These are phyloP conservation scores for Carposina sasakii DNA, from an alignment of 1,140 invertebrate genomes.

Conservation along the genomic window DNA sequence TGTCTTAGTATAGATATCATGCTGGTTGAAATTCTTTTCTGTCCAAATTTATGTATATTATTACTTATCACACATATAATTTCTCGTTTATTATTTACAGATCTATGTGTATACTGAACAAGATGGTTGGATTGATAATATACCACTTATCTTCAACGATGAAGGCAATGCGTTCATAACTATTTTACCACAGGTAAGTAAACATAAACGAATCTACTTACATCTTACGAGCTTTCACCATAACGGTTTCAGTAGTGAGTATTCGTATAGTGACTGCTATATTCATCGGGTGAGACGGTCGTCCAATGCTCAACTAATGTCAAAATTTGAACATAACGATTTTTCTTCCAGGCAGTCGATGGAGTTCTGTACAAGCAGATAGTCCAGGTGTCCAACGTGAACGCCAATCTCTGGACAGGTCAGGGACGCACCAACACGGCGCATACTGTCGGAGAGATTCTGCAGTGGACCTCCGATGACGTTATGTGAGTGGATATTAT, in stretches of 20 bases:
- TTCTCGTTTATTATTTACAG: conserved; percentile 37
- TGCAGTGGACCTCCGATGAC: conserved; percentile 82
- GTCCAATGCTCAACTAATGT: too few species aligned
- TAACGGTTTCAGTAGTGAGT: too few species aligned
- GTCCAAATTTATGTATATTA: too few species aligned
- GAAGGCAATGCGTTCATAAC: conserved; percentile 58
- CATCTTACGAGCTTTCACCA: too few species aligned
- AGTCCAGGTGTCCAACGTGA: conserved; percentile 40
- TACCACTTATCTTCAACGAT: conserved; percentile 55
- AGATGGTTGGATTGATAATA: conserved; percentile 66
- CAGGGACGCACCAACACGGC: conserved; percentile 38
- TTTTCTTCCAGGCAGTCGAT: conserved; percentile 47
- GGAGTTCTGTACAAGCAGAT: conserved; percentile 61
- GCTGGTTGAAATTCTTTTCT: too few species aligned
- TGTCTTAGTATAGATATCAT: too few species aligned
- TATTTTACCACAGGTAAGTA: conserved; percentile 58
- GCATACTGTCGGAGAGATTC: conserved; percentile 81
- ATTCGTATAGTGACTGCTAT: too few species aligned
- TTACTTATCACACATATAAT: too few species aligned
- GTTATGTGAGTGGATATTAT: conserved; percentile 44
- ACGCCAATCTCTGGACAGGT: conserved; percentile 31
- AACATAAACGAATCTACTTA: conserved; percentile 1
- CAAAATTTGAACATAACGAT: too few species aligned
- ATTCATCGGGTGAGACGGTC: too few species aligned
- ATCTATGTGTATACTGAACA: conserved; percentile 58